Evolutionary conservation across 2,113 vertebrate species (phyloP).

Genomic region (Pachypanchax playfairii): DNA sequence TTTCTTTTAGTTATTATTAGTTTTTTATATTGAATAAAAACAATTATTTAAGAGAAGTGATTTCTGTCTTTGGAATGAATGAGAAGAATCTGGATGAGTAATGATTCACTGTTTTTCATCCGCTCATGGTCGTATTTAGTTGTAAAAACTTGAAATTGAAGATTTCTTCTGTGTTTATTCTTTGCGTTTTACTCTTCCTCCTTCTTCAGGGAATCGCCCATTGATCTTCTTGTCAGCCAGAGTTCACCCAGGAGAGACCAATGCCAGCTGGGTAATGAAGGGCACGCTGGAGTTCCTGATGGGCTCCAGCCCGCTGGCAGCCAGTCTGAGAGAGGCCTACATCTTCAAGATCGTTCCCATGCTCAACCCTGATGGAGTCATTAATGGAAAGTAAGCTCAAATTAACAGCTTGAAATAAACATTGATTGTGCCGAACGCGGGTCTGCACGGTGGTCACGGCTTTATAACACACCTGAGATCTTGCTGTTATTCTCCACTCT

Average conservation of each 20-base stretch:
- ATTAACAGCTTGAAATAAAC: conserved; percentile 19
- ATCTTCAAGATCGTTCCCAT: conserved; percentile 99
- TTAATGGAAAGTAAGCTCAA: conserved; percentile 95
- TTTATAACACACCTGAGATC: conserved; percentile 22
- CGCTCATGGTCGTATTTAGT: too few relatives aligned
- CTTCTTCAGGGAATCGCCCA: conserved; percentile 88
- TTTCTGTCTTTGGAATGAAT: neutral
- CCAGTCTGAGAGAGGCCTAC: conserved; percentile 90
- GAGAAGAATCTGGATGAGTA: conserved; percentile 13
- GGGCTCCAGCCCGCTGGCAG: conserved; percentile 87
- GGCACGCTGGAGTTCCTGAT: conserved; percentile 96
- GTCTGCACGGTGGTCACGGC: conserved; percentile 18
- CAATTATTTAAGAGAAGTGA: conserved; percentile 4
- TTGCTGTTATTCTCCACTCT: conserved; percentile 37
- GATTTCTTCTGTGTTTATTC: conserved; percentile 22
- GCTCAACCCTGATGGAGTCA: conserved; percentile 98
- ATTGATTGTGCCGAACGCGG: conserved; percentile 11
- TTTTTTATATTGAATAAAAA: too few relatives aligned
- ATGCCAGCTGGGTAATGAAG: conserved; percentile 99
- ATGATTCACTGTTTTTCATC: too few relatives aligned
- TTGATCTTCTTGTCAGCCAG: conserved; percentile 94
- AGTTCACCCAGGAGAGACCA: conserved; percentile 98
- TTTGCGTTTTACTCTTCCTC: conserved; percentile 23
- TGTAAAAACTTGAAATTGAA: conserved; percentile 37
- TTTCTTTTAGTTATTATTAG: too few relatives aligned